A percentile compares a stretch with the other conserved stretches of the same genome.
These are phyloP conservation scores for Ophion costatus DNA, from an alignment of 2,888 invertebrate species.

Conservation along the genomic window DNA sequence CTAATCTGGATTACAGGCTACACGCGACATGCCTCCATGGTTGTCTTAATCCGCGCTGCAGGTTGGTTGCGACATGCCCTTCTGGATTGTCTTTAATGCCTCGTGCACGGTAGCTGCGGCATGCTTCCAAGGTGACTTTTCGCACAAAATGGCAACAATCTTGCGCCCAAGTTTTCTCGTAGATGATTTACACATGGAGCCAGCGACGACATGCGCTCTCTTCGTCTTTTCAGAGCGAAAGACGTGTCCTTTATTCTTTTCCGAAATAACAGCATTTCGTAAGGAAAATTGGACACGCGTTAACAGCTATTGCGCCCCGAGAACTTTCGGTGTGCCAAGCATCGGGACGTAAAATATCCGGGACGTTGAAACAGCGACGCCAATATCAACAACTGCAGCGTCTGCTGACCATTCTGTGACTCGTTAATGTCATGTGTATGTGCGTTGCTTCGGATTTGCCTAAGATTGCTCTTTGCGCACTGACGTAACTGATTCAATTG, in stretches of 20 bases:
- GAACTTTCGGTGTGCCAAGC: slow-evolving; percentile 7
- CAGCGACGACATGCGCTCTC: not conserved
- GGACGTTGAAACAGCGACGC: slow-evolving; percentile 33
- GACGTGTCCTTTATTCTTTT: not conserved
- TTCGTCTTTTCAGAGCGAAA: not conserved
- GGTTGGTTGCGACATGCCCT: not conserved
- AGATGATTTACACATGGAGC: not conserved
- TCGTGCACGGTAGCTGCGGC: not conserved
- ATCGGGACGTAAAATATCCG: slow-evolving; percentile 11
- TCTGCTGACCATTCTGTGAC: slow-evolving; percentile 20
- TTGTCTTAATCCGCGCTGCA: not conserved
- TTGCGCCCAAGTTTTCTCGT: not conserved
- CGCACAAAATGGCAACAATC: not conserved
- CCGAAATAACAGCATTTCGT: not conserved
- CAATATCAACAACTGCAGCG: slow-evolving; percentile 39
- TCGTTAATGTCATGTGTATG: slow-evolving; percentile 38
- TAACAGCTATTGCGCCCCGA: not conserved
- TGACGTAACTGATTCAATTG: not conserved
- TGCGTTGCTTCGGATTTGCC: not conserved
- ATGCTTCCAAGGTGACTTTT: not conserved
- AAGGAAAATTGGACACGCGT: not conserved
- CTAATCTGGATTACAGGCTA: too few relatives aligned
- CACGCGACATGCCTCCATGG: too few relatives aligned
- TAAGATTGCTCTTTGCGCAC: not conserved
- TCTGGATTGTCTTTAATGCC: not conserved